Percentiles rank a stretch among this genome's conserved stretches.
phyloP scores from a whole-genome alignment of 2,888 invertebrate genomes.

The Calliphora vomitoria region DNA sequence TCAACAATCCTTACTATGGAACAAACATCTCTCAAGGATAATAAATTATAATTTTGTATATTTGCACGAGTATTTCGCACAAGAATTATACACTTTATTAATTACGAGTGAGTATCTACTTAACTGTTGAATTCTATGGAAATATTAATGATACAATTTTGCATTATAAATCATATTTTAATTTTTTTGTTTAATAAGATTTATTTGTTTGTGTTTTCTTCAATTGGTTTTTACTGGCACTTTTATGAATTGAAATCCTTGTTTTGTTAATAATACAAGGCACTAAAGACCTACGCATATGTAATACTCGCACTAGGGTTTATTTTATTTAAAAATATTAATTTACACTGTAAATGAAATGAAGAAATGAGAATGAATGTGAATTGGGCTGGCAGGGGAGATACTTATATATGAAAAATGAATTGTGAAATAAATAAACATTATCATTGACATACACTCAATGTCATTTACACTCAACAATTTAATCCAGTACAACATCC shows the following conservation, averaged over 20 bases:
- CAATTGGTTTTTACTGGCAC: slow-evolving; percentile 55
- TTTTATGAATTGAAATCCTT: slow-evolving; percentile 27
- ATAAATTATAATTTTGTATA: no score
- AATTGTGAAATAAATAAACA: slow-evolving; percentile 41
- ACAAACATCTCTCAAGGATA: no score
- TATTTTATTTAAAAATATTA: not conserved
- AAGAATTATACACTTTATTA: no score
- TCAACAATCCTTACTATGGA: no score
- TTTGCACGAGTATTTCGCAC: no score
- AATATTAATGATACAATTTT: not conserved
- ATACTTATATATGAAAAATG: not conserved
- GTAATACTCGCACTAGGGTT: not conserved
- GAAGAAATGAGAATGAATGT: not conserved
- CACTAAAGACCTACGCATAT: not conserved
- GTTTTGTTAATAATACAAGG: slow-evolving; percentile 45
- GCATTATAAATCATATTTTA: not conserved
- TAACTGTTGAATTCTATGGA: not conserved
- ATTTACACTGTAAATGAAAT: slow-evolving; percentile 7
- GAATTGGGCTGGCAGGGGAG: not conserved
- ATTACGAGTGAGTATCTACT: not conserved
- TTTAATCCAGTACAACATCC: slow-evolving; percentile 51
- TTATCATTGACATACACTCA: slow-evolving; percentile 73
- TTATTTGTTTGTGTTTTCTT: not conserved
- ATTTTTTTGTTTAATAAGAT: not conserved
- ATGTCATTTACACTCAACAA: slow-evolving; percentile 70